These are phyloP conservation scores for Epinotia bilunana DNA, from an alignment of 2,888 invertebrate genomes.

Conservation along the genomic window DNA sequence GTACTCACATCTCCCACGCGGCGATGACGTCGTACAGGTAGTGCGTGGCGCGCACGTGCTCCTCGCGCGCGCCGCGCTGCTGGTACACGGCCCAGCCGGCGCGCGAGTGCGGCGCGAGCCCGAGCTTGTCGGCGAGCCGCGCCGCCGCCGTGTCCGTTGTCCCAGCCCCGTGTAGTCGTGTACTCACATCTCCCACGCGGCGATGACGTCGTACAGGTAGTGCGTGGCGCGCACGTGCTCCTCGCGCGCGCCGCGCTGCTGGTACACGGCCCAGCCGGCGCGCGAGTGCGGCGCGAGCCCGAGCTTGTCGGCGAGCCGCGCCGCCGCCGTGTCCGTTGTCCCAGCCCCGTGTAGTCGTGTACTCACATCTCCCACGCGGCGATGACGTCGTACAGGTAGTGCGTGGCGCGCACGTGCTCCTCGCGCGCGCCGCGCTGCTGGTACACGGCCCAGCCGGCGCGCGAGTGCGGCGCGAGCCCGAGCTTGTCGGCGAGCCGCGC, in stretches of 20 bases:
- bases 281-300: constrained; percentile 88
- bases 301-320: constrained; percentile 94
- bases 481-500: constrained; percentile 94
- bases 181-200: constrained; percentile 67
- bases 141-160: constrained; percentile 87
- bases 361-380: constrained; percentile 73
- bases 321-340: constrained; percentile 86
- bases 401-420: too few relatives aligned
- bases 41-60: too few relatives aligned
- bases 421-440: constrained; percentile 54
- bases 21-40: constrained; percentile 62
- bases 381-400: too few relatives aligned
- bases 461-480: constrained; percentile 87
- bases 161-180: too few relatives aligned
- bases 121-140: constrained; percentile 94
- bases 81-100: constrained; percentile 98
- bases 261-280: constrained; percentile 98
- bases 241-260: too few relatives aligned
- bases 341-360: too few relatives aligned
- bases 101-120: constrained; percentile 87
- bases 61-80: too few relatives aligned
- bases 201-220: constrained; percentile 53
- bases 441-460: constrained; percentile 98
- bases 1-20: constrained; percentile 58
- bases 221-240: too few relatives aligned